Evolutionary conservation across 2,797 vertebrate species (phyloP).

Genomic region (Sebastes iracundus): DNA sequence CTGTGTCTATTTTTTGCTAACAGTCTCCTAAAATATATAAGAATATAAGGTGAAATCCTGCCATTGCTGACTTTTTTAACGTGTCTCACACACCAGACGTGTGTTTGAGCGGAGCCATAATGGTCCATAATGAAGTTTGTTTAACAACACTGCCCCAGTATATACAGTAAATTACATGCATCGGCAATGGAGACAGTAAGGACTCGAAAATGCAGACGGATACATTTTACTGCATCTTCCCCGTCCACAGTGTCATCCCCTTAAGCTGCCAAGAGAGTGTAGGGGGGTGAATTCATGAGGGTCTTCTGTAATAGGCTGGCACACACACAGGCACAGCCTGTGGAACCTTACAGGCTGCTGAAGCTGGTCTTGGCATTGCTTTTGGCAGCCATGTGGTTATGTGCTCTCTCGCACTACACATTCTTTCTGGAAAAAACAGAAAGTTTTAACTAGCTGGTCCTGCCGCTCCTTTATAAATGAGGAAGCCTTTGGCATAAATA

Average conservation of each 20-base stretch:
- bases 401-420: conserved; percentile 84
- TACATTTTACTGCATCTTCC: conserved; percentile 62
- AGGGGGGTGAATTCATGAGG: conserved; percentile 73
- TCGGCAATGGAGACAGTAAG: conserved; percentile 45
- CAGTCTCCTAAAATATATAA: conserved; percentile 16
- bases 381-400: conserved; percentile 80
- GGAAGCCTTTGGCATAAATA: conserved; percentile 93
- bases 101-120: conserved; percentile 65
- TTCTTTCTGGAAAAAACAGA: conserved; percentile 73
- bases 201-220: conserved; percentile 60
- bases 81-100: conserved; percentile 19
- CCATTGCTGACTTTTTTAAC: conserved; percentile 28
- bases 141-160: conserved; percentile 58
- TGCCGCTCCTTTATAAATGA: conserved; percentile 89
- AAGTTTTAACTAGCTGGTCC: conserved; percentile 90
- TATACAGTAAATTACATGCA: conserved; percentile 60
- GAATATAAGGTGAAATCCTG: conserved; percentile 11
- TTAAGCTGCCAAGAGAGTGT: conserved; percentile 72
- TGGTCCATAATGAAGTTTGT: conserved; percentile 71
- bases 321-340: conserved; percentile 72
- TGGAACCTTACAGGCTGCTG: conserved; percentile 74
- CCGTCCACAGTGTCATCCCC: conserved; percentile 64
- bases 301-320: conserved; percentile 79
- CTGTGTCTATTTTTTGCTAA: conserved; percentile 44
- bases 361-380: conserved; percentile 77